phyloP scores from a whole-genome alignment of 2,797 vertebrate genomes.

The Melanotaenia pygmaea region DNA sequence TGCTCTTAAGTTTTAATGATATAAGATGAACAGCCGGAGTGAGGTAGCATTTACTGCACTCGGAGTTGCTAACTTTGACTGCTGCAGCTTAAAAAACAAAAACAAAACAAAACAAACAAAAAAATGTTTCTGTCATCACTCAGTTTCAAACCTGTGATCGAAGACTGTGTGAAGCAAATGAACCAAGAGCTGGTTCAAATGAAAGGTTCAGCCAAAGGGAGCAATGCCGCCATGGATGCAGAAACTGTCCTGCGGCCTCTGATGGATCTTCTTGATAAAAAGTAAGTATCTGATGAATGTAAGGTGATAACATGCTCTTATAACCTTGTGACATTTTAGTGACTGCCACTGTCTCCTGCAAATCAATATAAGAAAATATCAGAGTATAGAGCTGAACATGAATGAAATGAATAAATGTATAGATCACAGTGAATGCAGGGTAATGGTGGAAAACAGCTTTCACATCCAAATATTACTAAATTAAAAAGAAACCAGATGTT shows the following conservation, averaged over 20 bases:
- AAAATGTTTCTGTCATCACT: conserved; percentile 28
- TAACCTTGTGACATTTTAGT: neutral
- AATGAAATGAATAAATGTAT: neutral
- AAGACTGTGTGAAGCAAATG: conserved; percentile 97
- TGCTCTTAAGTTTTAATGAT: conserved; percentile 16
- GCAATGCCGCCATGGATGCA: conserved; percentile 90
- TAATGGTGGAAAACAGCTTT: neutral
- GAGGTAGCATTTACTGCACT: neutral
- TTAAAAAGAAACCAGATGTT: neutral
- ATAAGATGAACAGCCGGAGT: conserved; percentile 15
- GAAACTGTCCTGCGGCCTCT: conserved; percentile 93
- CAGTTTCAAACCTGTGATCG: conserved; percentile 93
- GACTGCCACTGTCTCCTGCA: neutral
- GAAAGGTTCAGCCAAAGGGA: conserved; percentile 88
- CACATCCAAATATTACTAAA: neutral
- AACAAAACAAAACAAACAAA: neutral
- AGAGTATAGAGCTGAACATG: neutral
- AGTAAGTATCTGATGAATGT: conserved; percentile 78
- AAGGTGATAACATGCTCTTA: neutral
- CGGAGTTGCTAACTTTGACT: neutral
- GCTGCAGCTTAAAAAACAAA: neutral
- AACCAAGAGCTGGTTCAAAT: conserved; percentile 92
- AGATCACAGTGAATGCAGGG: neutral
- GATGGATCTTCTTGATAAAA: conserved; percentile 98
- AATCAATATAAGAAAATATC: neutral